Percentiles rank a stretch among this genome's conserved stretches.
Evolutionary conservation across 2,888 invertebrate genomes (phyloP).

Genomic region (Limnephilus rhombicus): DNA sequence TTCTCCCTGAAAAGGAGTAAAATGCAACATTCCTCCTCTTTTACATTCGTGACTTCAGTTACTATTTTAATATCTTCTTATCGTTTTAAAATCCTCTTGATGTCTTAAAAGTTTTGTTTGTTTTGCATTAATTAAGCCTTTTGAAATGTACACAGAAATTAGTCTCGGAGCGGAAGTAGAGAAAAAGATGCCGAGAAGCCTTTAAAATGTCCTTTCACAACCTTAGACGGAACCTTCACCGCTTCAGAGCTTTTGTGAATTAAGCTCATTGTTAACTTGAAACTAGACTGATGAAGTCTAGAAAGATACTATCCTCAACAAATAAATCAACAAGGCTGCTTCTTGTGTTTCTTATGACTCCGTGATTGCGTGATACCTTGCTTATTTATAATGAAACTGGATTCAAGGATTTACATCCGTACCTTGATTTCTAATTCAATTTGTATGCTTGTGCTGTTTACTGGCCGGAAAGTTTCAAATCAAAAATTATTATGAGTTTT

Average conservation of each 20-base stretch:
- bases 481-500: too few species aligned
- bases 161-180: constrained; percentile 44
- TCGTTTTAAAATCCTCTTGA: constrained; percentile 2
- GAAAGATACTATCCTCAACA: background rate
- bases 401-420: background rate
- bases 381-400: background rate
- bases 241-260: constrained; percentile 56
- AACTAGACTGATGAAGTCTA: constrained; percentile 39
- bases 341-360: background rate
- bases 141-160: constrained; percentile 54
- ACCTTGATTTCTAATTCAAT: background rate
- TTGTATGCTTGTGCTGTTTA: background rate
- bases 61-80: constrained; percentile 4
- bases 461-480: background rate
- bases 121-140: constrained; percentile 52
- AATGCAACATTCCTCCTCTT: background rate
- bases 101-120: background rate
- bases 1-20: background rate
- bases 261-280: constrained; percentile 58
- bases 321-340: background rate
- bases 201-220: constrained; percentile 41
- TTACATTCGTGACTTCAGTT: background rate
- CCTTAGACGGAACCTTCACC: constrained; percentile 12
- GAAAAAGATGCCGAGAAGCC: constrained; percentile 52
- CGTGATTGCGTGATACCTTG: background rate